phyloP scores from a whole-genome alignment of 1,140 invertebrate species.

The Drosophila hydei region DNA sequence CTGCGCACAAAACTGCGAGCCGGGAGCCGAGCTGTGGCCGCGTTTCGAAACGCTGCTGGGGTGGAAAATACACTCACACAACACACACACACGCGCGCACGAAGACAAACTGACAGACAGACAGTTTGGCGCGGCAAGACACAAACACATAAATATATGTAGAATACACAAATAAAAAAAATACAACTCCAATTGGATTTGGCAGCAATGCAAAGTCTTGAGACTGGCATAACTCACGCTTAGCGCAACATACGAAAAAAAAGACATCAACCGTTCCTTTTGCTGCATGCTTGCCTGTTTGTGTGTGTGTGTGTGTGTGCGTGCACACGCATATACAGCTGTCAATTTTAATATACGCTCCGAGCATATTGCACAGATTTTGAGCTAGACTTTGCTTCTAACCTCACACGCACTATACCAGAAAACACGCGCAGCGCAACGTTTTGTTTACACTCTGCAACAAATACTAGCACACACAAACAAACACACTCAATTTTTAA shows the following conservation, averaged over 20 bases:
- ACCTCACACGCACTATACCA: conserved; percentile 9
- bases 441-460: conserved; percentile 23
- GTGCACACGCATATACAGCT: conserved; percentile 7
- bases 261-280: neutral
- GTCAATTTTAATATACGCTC: neutral
- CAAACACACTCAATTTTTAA: too few relatives aligned
- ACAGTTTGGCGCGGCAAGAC: conserved; percentile 18
- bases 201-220: conserved; percentile 12
- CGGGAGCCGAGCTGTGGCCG: conserved; percentile 51
- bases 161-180: neutral
- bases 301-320: neutral
- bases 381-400: conserved; percentile 47
- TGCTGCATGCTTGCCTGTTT: neutral
- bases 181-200: conserved; percentile 42
- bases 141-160: neutral
- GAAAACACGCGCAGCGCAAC: neutral
- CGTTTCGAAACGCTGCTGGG: conserved; percentile 58
- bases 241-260: neutral
- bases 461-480: conserved; percentile 6
- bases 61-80: conserved; percentile 58
- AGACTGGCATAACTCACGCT: conserved; percentile 23
- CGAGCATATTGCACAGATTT: conserved; percentile 44
- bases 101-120: conserved; percentile 6
- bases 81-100: conserved; percentile 4
- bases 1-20: conserved; percentile 55